Conservation (phyloP, 2,888 invertebrate genomes). For the Pseudococcus viburni region DNA sequence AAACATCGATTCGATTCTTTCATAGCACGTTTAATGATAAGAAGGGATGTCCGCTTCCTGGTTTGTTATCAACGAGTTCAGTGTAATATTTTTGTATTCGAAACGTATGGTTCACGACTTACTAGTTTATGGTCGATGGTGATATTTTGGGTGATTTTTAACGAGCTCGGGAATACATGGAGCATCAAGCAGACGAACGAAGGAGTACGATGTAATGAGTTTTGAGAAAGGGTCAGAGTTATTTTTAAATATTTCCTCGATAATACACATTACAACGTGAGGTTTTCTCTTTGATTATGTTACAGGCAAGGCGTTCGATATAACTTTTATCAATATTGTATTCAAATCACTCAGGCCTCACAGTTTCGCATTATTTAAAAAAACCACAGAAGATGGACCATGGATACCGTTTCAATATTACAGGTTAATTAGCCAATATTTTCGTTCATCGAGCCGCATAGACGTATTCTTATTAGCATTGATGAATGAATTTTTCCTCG, state of each 20-base stretch:
- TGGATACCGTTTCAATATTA: conserved; percentile 95
- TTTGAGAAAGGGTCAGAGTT: background rate
- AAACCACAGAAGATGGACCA: conserved; percentile 81
- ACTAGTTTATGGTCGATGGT: background rate
- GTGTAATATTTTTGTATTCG: background rate
- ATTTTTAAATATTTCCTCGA: background rate
- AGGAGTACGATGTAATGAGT: background rate
- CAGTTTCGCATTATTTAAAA: conserved; percentile 96
- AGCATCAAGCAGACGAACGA: background rate
- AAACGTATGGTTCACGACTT: background rate
- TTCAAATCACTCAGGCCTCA: conserved; percentile 97
- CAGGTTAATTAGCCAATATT: conserved; percentile 74
- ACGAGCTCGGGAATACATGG: background rate
- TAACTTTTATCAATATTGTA: conserved; percentile 94
- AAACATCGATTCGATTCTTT: too few relatives aligned
- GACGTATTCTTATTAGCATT: background rate
- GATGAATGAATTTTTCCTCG: background rate
- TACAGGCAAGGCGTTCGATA: conserved; percentile 94
- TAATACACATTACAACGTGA: background rate
- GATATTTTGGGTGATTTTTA: conserved; percentile 3
- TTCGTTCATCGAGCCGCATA: background rate
- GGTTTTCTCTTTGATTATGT: background rate
- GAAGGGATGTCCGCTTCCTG: conserved; percentile 5
- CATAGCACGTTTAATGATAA: background rate
- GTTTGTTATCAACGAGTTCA: background rate